Percentiles rank a stretch among this genome's conserved stretches.
Evolutionary conservation across 2,888 invertebrate genomes (phyloP).

Genomic region (Pemphredon lugubris): DNA sequence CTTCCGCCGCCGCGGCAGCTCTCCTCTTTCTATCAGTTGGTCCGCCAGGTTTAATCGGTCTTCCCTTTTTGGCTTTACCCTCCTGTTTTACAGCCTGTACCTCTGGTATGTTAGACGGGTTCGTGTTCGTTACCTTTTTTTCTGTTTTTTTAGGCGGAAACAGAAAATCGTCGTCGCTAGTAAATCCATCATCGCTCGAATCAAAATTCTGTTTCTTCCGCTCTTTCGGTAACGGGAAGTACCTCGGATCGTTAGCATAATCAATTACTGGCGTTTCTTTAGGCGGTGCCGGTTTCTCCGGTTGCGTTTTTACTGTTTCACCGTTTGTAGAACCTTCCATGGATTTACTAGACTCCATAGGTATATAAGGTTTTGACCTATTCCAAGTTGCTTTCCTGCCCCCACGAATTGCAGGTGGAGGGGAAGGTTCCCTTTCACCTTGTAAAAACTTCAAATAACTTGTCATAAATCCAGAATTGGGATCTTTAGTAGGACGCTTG

Average conservation of each 20-base stretch:
- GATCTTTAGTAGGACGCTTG: slow-evolving; percentile 82
- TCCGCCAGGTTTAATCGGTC: slow-evolving; percentile 81
- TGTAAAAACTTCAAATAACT: slow-evolving; percentile 93
- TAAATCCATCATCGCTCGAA: slow-evolving; percentile 86
- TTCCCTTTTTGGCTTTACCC: slow-evolving; percentile 78
- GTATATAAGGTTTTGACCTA: slow-evolving; percentile 79
- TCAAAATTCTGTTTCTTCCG: slow-evolving; percentile 86
- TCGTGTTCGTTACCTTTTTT: slow-evolving; percentile 66
- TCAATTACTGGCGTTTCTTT: slow-evolving; percentile 82
- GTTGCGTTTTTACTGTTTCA: slow-evolving; percentile 55
- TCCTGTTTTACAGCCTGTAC: slow-evolving; percentile 60
- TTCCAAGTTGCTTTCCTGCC: slow-evolving; percentile 87
- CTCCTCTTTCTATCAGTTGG: slow-evolving; percentile 79
- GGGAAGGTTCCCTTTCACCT: slow-evolving; percentile 91
- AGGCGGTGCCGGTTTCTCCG: slow-evolving; percentile 65
- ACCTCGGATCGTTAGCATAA: slow-evolving; percentile 86
- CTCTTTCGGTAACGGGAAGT: slow-evolving; percentile 88
- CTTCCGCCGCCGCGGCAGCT: slow-evolving; percentile 78
- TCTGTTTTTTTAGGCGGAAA: slow-evolving; percentile 73
- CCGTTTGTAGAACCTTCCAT: slow-evolving; percentile 64
- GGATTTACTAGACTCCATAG: slow-evolving; percentile 65
- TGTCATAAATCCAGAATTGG: slow-evolving; percentile 91
- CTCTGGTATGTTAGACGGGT: slow-evolving; percentile 34
- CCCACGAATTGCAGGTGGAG: slow-evolving; percentile 87
- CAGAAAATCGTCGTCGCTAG: slow-evolving; percentile 83